Conservation (phyloP, 1,140 invertebrate genomes). For the Rhopalosiphum padi region DNA sequence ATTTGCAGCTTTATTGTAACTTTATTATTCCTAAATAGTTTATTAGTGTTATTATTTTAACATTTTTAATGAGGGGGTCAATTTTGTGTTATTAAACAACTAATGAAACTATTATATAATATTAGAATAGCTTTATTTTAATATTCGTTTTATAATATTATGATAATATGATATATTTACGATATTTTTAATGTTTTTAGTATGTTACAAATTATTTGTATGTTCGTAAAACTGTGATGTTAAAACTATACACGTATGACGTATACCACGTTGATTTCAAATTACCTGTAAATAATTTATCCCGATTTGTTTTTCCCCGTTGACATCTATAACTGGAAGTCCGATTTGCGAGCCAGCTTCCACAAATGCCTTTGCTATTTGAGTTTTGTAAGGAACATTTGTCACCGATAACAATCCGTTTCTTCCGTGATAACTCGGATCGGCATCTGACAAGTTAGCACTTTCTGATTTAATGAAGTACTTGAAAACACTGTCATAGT, state of each 20-base stretch:
- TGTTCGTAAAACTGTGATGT: too few relatives aligned
- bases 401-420: constrained; percentile 75
- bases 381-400: constrained; percentile 71
- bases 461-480: constrained; percentile 67
- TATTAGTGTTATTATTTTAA: too few relatives aligned
- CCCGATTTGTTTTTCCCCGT: constrained; percentile 71
- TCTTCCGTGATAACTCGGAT: constrained; percentile 63
- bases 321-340: constrained; percentile 67
- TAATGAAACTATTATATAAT: too few relatives aligned
- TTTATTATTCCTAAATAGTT: too few relatives aligned
- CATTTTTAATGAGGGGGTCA: too few relatives aligned
- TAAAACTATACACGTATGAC: too few relatives aligned
- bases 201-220: too few relatives aligned
- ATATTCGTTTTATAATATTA: too few relatives aligned
- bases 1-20: too few relatives aligned
- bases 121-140: neutral
- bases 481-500: constrained; percentile 67
- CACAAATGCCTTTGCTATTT: constrained; percentile 66
- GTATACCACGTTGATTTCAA: neutral
- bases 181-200: too few relatives aligned
- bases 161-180: too few relatives aligned
- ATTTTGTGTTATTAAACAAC: too few relatives aligned
- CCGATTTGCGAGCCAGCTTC: constrained; percentile 68
- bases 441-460: constrained; percentile 38
- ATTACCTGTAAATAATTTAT: constrained; percentile 71